Percentiles rank a stretch among this genome's conserved stretches.
These are phyloP conservation scores for Cephalopachus bancanus DNA, from an alignment of 2,797 vertebrate genomes.

Conservation along the genomic window DNA sequence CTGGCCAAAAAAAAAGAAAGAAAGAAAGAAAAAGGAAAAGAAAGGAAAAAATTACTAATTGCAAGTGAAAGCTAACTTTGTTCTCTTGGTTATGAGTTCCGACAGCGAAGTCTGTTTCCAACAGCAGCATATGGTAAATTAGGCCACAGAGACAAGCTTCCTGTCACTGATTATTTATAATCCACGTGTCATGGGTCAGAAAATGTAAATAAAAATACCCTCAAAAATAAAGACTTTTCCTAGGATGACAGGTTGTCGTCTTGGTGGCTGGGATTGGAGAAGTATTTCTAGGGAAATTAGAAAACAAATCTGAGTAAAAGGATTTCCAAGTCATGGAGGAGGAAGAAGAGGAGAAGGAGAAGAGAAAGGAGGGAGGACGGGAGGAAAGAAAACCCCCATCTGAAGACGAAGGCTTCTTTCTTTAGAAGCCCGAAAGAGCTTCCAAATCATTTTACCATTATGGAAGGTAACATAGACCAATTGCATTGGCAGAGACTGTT, in stretches of 20 bases:
- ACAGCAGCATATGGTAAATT: constrained; percentile 7
- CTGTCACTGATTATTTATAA: not conserved
- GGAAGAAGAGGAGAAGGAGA: no score
- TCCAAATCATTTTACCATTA: not conserved
- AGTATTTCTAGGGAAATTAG: constrained; percentile 25
- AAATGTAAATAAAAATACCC: not conserved
- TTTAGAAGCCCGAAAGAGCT: constrained; percentile 1
- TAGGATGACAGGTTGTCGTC: constrained; percentile 13
- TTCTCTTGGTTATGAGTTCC: constrained; percentile 60
- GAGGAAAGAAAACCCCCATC: not conserved
- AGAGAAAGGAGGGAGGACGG: not conserved
- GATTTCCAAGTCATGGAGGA: not conserved
- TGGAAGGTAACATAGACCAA: not conserved
- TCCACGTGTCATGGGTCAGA: not conserved
- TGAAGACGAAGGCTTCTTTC: not conserved
- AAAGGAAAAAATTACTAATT: constrained; percentile 56
- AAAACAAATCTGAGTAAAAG: not conserved
- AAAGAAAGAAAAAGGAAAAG: constrained; percentile 60
- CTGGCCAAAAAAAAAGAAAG: not conserved
- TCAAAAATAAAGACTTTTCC: not conserved
- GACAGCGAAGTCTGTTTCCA: constrained; percentile 6
- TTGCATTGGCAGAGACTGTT: not conserved
- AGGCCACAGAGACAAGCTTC: not conserved
- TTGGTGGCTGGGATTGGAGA: not conserved
- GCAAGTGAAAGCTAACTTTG: constrained; percentile 22